Evolutionary conservation across 2,797 vertebrate genomes (phyloP).

Genomic region (Poecile montanus): DNA sequence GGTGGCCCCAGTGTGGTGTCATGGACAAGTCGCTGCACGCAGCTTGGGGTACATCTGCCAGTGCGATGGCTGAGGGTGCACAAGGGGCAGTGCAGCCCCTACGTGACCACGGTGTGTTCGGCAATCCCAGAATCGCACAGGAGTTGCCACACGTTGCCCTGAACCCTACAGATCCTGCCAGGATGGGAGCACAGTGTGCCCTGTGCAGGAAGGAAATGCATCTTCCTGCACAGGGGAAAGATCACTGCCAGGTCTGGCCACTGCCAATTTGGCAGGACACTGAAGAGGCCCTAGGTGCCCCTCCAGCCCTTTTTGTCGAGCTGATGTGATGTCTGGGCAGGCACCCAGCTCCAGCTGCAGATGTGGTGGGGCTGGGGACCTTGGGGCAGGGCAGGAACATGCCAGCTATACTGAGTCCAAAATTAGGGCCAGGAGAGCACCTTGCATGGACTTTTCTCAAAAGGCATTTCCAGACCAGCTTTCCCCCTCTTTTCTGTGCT

Average conservation of each 20-base stretch:
- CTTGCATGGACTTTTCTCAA: background rate
- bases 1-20: rapidly evolving
- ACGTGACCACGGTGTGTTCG: rapidly evolving
- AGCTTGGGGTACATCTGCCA: background rate
- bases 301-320: background rate
- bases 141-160: background rate
- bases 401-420: rapidly evolving
- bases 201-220: background rate
- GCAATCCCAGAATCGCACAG: background rate
- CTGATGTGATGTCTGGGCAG: background rate
- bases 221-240: background rate
- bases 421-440: background rate
- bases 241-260: rapidly evolving
- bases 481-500: background rate
- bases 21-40: rapidly evolving
- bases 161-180: rapidly evolving
- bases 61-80: rapidly evolving
- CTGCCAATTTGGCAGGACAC: slow-evolving; percentile 15
- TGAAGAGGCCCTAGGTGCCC: background rate
- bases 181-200: background rate
- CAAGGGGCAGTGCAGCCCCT: rapidly evolving
- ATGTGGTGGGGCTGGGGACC: background rate
- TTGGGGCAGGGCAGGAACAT: background rate
- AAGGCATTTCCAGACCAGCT: background rate
- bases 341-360: rapidly evolving